These are phyloP conservation scores for Dipodomys ordii DNA, from an alignment of 2,113 vertebrate species.

Conservation along the genomic window DNA sequence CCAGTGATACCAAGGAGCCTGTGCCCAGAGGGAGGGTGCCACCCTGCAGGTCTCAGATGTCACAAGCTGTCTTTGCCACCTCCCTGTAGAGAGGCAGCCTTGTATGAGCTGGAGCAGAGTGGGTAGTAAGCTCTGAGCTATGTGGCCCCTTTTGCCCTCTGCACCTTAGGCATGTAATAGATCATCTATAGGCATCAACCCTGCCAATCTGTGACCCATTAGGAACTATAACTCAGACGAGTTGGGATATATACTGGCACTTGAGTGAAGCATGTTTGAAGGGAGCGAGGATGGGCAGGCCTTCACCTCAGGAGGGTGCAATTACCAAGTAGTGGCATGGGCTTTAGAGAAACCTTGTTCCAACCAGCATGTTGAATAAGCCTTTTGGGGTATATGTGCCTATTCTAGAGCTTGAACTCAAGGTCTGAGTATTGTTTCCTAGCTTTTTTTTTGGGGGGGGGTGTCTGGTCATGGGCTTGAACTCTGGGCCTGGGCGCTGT, in stretches of 20 bases:
- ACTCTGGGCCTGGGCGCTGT: too few relatives aligned
- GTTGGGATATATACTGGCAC: background rate
- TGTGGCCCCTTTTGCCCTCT: background rate
- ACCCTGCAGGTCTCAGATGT: background rate
- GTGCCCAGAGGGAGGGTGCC: background rate
- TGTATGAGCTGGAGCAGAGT: background rate
- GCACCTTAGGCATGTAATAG: background rate
- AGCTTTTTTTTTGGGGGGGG: too few relatives aligned
- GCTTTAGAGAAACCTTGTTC: background rate
- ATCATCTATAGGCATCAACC: background rate
- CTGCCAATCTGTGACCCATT: background rate
- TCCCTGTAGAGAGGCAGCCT: background rate
- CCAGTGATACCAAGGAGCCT: background rate
- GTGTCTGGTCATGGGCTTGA: too few relatives aligned
- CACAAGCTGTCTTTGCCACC: background rate
- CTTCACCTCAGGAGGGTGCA: background rate
- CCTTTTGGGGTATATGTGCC: background rate
- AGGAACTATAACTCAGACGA: background rate
- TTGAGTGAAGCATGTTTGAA: background rate
- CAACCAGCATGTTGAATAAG: background rate
- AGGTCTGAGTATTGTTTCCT: too few relatives aligned
- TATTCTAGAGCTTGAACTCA: too few relatives aligned
- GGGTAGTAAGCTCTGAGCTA: background rate
- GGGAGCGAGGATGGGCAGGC: too few relatives aligned
- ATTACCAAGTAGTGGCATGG: background rate